Base-by-base conservation (phyloP, 1,140 invertebrate genomes). In the Scaptomyza pallida region DNA sequence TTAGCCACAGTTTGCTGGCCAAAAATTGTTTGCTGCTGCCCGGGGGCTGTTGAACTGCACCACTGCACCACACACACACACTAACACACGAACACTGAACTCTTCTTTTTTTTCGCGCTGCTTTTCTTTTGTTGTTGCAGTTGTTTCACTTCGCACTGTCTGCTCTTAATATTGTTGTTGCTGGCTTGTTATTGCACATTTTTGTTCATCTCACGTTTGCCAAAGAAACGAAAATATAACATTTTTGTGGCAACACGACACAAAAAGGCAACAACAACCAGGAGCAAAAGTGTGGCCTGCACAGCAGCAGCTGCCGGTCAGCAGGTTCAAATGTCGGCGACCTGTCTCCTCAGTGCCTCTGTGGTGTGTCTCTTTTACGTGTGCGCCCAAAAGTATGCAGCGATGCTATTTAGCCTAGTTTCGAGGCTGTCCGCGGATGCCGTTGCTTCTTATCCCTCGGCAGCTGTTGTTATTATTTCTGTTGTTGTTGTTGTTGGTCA, bases 301-400 rank as follows among this genome's bases (percentile, higher is more conserved):
- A 54, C n/a, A n/a, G n/a, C n/a, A n/a, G n/a, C n/a, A n/a, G n/a
- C 65, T 72, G 59, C 54, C 67, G 80, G 72, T 70, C 79, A 75
- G 72, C 74, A 88, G 81, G 81, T 86, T 86, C 81, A 86, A 86
- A 88, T 81, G 81, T 86, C 81, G 82, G 77, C 81, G 81, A 86
- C 81, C 81, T 83, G 82, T 74, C 40, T n/a, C 37, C 33, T 26
- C 35, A 8, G 21, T 30, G 12, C 5, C 10, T 30, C 9, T 56
- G 35, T 30, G 8, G 33, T 55, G 37, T 43, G 37, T n/a, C 41
- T 59, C 43, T 44, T 77, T 47, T 43, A 13, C 26, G 51, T 51
- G 44, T 64, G 44, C 35, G 72, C 80, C 79, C 75, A 75, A 79
- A 83, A 83, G 72, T 83, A 85, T 83, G 79, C 78, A 55, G 26